phyloP scores from a whole-genome alignment of 2,113 vertebrate species.

The Ochotona princeps region DNA sequence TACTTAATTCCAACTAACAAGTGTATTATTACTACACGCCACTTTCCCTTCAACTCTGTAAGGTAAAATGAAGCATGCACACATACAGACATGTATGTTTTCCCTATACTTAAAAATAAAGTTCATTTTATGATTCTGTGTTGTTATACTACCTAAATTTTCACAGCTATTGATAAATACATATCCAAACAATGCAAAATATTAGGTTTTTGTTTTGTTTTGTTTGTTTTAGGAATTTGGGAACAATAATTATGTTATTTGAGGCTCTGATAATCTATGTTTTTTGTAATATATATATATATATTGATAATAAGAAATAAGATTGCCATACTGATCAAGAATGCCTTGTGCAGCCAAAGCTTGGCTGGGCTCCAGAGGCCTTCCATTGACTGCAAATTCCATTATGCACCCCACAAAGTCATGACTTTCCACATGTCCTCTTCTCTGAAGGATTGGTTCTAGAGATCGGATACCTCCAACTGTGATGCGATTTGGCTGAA shows the following conservation, averaged over 20 bases:
- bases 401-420: slow-evolving; percentile 99
- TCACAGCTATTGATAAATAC: not conserved
- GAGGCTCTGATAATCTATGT: not conserved
- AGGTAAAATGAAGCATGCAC: not conserved
- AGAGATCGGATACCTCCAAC: slow-evolving; percentile 94
- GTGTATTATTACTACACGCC: not conserved
- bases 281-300: too few species aligned
- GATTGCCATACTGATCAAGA: slow-evolving; percentile 92
- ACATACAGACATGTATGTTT: not conserved
- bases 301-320: slow-evolving; percentile 31
- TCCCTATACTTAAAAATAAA: not conserved
- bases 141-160: not conserved
- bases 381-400: slow-evolving; percentile 98
- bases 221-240: not conserved
- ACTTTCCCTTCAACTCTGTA: not conserved
- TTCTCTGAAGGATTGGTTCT: slow-evolving; percentile 94
- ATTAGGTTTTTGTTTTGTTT: not conserved
- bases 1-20: not conserved
- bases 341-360: slow-evolving; percentile 94
- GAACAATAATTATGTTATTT: not conserved
- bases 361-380: slow-evolving; percentile 97
- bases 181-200: not conserved
- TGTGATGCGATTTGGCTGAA: slow-evolving; percentile 95
- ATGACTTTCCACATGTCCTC: slow-evolving; percentile 94
- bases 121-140: not conserved